Percentiles rank a stretch among this genome's conserved stretches.
These are phyloP conservation scores for Mus caroli DNA, from an alignment of 2,797 vertebrate species.

Conservation along the genomic window DNA sequence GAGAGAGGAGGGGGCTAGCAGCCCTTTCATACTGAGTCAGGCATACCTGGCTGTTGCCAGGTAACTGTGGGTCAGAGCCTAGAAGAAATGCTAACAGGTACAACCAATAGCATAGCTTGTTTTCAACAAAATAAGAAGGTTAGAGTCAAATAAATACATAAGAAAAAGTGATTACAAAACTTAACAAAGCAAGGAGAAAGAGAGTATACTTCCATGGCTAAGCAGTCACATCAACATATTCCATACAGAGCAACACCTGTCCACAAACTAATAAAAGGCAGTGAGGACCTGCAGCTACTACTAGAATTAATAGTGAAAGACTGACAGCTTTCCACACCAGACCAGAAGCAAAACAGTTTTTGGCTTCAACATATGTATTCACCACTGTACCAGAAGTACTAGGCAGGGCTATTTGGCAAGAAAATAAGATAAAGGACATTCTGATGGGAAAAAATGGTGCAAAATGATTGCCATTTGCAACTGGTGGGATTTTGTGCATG, in stretches of 20 bases:
- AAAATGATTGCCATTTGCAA: slow-evolving; percentile 52
- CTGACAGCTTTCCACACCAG: slow-evolving; percentile 10
- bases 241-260: slow-evolving; percentile 19
- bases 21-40: neutral
- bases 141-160: neutral
- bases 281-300: neutral
- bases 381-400: neutral
- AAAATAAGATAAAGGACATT: slow-evolving; percentile 60
- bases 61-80: neutral
- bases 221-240: neutral
- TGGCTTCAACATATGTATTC: neutral
- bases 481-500: neutral
- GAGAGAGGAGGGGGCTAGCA: neutral
- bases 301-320: neutral
- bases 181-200: slow-evolving; percentile 4
- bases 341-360: neutral
- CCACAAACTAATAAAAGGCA: neutral
- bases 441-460: slow-evolving; percentile 8
- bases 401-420: slow-evolving; percentile 39
- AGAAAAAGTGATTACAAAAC: neutral
- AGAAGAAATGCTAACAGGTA: neutral
- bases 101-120: neutral
- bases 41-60: neutral
- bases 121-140: slow-evolving; percentile 11
- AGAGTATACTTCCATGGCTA: neutral